These are phyloP conservation scores for Brachynemurus nebulosus DNA, from an alignment of 2,888 invertebrate genomes.

Conservation along the genomic window DNA sequence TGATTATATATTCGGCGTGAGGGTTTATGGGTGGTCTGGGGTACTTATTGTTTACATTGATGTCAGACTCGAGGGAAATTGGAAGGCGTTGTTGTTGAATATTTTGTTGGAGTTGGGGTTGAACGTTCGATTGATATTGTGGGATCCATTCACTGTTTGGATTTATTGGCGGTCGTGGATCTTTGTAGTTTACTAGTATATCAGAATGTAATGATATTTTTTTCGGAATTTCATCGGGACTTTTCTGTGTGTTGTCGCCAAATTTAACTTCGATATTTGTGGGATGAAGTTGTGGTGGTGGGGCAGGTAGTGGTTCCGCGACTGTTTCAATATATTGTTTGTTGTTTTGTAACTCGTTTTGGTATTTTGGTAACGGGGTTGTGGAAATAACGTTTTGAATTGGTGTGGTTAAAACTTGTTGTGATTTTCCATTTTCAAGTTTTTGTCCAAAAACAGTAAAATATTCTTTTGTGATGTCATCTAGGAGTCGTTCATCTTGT, in stretches of 20 bases:
- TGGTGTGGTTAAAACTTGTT: conserved; percentile 27
- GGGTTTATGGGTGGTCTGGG: conserved; percentile 42
- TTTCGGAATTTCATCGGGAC: conserved; percentile 16
- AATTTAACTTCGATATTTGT: conserved; percentile 7
- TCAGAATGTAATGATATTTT: conserved; percentile 45
- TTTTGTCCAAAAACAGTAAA: conserved; percentile 63
- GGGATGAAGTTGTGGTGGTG: too few species aligned
- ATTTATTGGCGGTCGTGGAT: conserved; percentile 50
- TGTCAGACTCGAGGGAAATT: conserved; percentile 32
- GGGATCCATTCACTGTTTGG: conserved; percentile 49
- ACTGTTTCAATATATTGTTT: conserved; percentile 14
- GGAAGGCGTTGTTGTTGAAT: conserved; percentile 34
- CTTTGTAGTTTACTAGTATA: conserved; percentile 55
- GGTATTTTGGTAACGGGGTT: conserved; percentile 7
- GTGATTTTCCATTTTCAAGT: conserved; percentile 36
- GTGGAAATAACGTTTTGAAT: conserved; percentile 9
- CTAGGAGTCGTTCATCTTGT: conserved; percentile 49
- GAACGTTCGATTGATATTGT: conserved; percentile 18
- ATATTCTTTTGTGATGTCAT: conserved; percentile 60
- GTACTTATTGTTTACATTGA: conserved; percentile 29
- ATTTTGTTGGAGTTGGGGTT: conserved; percentile 27
- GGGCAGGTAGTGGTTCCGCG: conserved; percentile 6
- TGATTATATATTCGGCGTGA: conserved; percentile 42
- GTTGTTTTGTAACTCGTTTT: conserved; percentile 12
- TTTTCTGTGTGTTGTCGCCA: conserved; percentile 18